Conservation (phyloP, 2,888 invertebrate genomes). For the Pyrgus malvae region DNA sequence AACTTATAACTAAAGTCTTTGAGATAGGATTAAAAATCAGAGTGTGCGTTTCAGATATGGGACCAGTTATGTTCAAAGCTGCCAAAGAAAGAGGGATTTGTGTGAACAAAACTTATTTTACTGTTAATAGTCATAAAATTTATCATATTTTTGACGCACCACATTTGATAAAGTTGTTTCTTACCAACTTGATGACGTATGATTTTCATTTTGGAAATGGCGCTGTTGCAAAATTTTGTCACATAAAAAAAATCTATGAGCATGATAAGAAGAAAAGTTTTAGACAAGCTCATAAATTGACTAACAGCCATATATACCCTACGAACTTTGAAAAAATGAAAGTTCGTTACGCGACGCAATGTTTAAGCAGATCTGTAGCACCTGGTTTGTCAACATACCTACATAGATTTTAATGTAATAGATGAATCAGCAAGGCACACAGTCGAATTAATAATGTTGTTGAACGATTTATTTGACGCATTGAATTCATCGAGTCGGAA, state of each 20-base stretch:
- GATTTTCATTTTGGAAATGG: neutral
- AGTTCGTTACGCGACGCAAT: neutral
- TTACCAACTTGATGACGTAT: neutral
- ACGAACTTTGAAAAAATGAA: neutral
- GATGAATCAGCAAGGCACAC: neutral
- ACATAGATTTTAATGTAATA: neutral
- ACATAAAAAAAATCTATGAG: neutral
- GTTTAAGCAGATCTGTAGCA: neutral
- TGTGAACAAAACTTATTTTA: neutral
- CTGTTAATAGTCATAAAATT: neutral
- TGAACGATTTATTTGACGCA: neutral
- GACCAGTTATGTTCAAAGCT: no score
- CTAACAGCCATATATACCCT: neutral
- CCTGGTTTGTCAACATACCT: neutral
- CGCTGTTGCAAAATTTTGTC: neutral
- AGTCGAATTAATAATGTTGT: neutral
- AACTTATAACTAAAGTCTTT: no score
- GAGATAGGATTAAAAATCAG: no score
- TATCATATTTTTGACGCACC: neutral
- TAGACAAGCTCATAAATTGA: neutral
- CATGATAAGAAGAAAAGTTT: neutral
- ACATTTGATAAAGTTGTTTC: neutral
- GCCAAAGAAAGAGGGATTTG: neutral
- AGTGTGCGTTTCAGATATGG: no score
- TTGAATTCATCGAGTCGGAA: neutral